Evolutionary conservation across 2,888 invertebrate genomes (phyloP), one percentile per base, ranked within the genome.

Genomic region (Plagodis dolabraria): DNA sequence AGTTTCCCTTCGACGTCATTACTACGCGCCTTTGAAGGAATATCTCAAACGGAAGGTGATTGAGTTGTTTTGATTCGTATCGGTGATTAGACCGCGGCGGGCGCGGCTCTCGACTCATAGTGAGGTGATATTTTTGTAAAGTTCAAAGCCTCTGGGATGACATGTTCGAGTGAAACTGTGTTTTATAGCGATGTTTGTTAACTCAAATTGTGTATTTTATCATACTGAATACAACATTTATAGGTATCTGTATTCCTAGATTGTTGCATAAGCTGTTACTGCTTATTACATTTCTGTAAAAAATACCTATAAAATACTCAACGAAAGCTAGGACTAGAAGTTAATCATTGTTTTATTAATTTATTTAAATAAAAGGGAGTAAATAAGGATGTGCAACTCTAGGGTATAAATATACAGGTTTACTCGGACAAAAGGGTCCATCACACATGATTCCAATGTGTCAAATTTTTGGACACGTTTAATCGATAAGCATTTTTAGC

Each of bases 21-120:
- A 97, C 87, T 98, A 97, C 87, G 95, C 96, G 75, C 97, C 97
- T 33, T 92, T 97, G 57, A 97, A 97, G 85, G 95, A 97, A 78
- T 96, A 95, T 85, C 86, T 96, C 70, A 94, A 94, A 76, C 93
- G 92, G 73, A 95, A 95, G 79, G 89, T 95, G 60, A 90, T 93
- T 33, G 89, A 94, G 80, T 90, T 95, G 77, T 95, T 95, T 79
- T 95, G 94, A 95, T 94, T 82, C 44, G 48, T 7, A 6, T 50
- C 44, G 36, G 12, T 44, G 22, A 35, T 40, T 8, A 42, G 50
- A 6, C 42, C 12, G 52, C 10, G 22, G 7, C 22, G 42, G 22
- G 44, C 33, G 47, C 40, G 40, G 10, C 43, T 36, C 42, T 12
- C 12, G 57, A 53, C 53, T 58, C 43, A 48, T 47, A 52, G 48